Evolutionary conservation across 2,888 invertebrate species (phyloP).

Genomic region (Ectemnius continuus): DNA sequence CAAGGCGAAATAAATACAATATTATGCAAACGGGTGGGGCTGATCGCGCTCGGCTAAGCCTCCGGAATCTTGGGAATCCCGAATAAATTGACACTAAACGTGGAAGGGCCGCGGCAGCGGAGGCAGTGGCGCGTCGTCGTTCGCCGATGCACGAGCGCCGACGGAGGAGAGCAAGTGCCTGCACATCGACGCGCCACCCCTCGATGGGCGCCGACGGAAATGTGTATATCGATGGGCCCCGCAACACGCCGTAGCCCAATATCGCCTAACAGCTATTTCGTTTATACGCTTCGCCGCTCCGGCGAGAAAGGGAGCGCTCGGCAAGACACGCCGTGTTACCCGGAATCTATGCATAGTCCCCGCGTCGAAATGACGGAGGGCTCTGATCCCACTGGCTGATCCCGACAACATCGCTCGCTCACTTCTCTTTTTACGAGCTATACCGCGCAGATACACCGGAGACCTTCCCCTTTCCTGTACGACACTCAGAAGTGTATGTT

Average conservation of each 20-base stretch:
- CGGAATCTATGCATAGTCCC: constrained; percentile 69
- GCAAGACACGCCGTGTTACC: constrained; percentile 43
- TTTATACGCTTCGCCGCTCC: constrained; percentile 63
- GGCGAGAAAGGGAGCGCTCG: constrained; percentile 31
- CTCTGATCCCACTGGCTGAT: constrained; percentile 18
- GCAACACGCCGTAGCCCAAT: constrained; percentile 72
- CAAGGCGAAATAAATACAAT: constrained; percentile 78
- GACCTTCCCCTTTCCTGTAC: not conserved
- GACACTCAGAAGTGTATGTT: no score
- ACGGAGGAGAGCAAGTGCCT: constrained; percentile 27
- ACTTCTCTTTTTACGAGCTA: constrained; percentile 10
- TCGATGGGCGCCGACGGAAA: constrained; percentile 47
- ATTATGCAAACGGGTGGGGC: constrained; percentile 77
- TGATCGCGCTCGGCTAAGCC: constrained; percentile 76
- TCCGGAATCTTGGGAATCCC: constrained; percentile 78
- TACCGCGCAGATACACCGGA: not conserved
- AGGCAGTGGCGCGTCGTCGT: constrained; percentile 21
- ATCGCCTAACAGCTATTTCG: constrained; percentile 76
- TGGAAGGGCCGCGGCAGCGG: constrained; percentile 57
- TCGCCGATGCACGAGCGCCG: constrained; percentile 36
- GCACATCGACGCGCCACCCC: constrained; percentile 35
- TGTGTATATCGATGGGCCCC: constrained; percentile 65
- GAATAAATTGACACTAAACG: constrained; percentile 79
- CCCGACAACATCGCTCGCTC: constrained; percentile 7
- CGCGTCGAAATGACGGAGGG: constrained; percentile 50